A percentile compares a stretch with the other conserved stretches of the same genome.
Evolutionary conservation across 2,888 invertebrate species (phyloP).

Genomic region (Ctena decussata): DNA sequence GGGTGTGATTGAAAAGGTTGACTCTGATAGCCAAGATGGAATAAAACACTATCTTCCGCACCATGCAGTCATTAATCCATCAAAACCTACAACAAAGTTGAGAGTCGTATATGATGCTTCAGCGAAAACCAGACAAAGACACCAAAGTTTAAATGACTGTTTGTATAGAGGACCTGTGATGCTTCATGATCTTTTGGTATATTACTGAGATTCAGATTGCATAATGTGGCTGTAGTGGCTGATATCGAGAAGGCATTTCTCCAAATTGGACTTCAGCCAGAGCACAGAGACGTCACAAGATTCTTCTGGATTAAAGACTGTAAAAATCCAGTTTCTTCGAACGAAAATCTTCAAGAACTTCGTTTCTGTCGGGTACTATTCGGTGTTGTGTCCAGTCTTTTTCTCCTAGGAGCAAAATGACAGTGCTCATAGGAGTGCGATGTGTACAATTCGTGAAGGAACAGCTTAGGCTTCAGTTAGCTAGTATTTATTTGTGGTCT

Average conservation of each 20-base stretch:
- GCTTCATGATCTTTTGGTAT: conserved; percentile 26
- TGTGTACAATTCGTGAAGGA: conserved; percentile 9
- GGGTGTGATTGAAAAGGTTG: conserved; percentile 32
- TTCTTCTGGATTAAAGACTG: conserved; percentile 36
- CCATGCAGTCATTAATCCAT: conserved; percentile 7
- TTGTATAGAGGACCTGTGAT: conserved; percentile 28
- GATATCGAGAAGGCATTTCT: conserved; percentile 46
- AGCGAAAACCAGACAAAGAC: conserved; percentile 5
- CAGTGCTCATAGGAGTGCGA: background rate
- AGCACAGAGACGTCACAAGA: conserved; percentile 22
- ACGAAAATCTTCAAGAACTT: background rate
- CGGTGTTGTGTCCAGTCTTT: conserved; percentile 5
- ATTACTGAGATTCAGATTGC: conserved; percentile 15
- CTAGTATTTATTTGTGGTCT: background rate
- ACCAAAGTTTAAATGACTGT: conserved; percentile 34
- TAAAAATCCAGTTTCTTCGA: background rate
- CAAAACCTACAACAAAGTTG: conserved; percentile 3
- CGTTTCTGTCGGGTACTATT: conserved; percentile 11
- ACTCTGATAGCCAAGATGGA: background rate
- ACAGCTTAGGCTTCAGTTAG: background rate
- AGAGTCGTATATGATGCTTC: conserved; percentile 28
- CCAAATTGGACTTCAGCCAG: conserved; percentile 23
- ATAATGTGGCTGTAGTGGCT: background rate
- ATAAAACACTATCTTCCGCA: background rate
- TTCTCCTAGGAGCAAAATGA: conserved; percentile 9